Evolutionary conservation across 2,113 vertebrate genomes (phyloP).

Genomic region (Ochotona princeps): DNA sequence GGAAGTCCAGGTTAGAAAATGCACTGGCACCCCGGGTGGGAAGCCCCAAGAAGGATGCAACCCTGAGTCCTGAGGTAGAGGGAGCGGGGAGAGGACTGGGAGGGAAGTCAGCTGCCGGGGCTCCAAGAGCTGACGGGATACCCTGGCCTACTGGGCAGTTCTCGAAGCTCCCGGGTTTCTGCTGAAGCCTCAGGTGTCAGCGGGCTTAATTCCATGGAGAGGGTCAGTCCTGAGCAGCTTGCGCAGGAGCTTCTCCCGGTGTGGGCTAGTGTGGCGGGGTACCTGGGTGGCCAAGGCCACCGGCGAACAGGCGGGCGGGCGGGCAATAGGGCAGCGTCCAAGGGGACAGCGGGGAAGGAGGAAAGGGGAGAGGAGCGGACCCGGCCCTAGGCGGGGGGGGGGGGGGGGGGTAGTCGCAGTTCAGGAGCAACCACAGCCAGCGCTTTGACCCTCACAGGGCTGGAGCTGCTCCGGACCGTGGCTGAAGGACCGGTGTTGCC

Average conservation of each 20-base stretch:
- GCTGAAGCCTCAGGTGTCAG: constrained; percentile 54
- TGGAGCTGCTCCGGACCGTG: background rate
- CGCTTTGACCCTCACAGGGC: background rate
- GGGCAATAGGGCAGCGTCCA: background rate
- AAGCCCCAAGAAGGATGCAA: background rate
- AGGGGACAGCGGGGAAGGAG: too few relatives aligned
- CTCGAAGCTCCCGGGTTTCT: background rate
- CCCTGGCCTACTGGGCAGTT: background rate
- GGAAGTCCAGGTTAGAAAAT: constrained; percentile 27
- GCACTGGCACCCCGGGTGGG: background rate
- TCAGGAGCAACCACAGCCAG: background rate
- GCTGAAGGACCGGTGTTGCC: background rate
- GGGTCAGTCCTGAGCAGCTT: background rate
- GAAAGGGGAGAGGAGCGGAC: too few relatives aligned
- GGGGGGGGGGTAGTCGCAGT: background rate
- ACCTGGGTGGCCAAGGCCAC: background rate
- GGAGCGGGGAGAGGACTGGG: background rate
- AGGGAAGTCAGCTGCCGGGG: background rate
- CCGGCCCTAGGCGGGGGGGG: background rate
- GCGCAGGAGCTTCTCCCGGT: background rate
- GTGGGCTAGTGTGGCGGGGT: background rate
- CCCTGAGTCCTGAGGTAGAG: too few relatives aligned
- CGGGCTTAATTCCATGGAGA: background rate
- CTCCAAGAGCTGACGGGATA: background rate
- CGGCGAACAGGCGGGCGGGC: background rate